phyloP scores from a whole-genome alignment of 2,797 vertebrate species.

The Callimico goeldii region DNA sequence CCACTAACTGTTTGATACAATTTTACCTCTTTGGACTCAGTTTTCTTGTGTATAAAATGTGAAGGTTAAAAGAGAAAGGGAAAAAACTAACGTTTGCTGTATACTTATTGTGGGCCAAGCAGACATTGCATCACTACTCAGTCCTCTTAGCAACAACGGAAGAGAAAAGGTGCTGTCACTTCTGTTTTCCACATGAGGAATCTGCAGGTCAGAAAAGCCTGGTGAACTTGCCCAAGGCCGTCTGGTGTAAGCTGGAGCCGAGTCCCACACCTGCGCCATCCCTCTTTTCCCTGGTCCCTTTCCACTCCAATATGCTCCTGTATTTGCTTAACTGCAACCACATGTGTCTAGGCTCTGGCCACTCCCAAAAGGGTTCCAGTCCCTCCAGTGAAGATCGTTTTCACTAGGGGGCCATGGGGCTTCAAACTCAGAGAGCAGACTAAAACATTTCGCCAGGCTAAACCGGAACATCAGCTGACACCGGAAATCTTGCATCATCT shows the following conservation, averaged over 20 bases:
- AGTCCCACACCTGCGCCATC: not conserved
- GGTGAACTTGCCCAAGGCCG: not conserved
- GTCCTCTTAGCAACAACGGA: not conserved
- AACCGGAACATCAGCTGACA: not conserved
- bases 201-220: not conserved
- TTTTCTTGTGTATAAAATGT: not conserved
- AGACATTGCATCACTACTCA: not conserved
- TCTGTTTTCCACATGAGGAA: not conserved
- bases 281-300: not conserved
- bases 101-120: too few species aligned
- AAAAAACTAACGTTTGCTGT: not conserved
- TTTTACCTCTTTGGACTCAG: not conserved
- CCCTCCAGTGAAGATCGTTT: not conserved
- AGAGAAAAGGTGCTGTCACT: not conserved
- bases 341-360: not conserved
- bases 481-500: not conserved
- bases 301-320: not conserved
- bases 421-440: not conserved
- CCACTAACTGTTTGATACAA: not conserved
- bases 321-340: not conserved
- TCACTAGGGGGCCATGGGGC: accelerated
- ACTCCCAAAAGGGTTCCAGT: not conserved
- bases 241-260: not conserved
- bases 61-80: not conserved
- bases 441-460: not conserved